phyloP scores from a whole-genome alignment of 1,140 invertebrate species.

The Scaptomyza pallida region DNA sequence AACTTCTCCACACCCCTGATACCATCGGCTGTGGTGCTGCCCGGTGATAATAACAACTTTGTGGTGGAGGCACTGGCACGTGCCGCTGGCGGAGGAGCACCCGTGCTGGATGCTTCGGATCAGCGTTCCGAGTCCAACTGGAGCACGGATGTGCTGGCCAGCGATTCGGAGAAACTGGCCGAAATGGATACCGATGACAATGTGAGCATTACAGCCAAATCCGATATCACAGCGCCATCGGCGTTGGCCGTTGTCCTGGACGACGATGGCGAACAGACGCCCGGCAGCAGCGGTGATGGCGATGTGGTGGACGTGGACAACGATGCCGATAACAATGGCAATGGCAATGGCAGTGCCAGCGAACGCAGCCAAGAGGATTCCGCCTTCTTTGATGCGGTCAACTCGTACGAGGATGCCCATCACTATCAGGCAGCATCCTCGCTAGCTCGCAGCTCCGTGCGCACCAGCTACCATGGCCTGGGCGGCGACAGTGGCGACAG shows the following conservation, averaged over 20 bases:
- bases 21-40: conserved; percentile 78
- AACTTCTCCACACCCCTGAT: conserved; percentile 84
- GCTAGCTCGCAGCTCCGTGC: conserved; percentile 74
- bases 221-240: conserved; percentile 85
- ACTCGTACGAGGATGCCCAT: conserved; percentile 71
- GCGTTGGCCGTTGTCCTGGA: conserved; percentile 36
- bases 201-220: conserved; percentile 89
- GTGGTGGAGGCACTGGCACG: conserved; percentile 64
- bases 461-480: conserved; percentile 74
- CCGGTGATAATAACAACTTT: conserved; percentile 83
- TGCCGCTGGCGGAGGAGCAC: conserved; percentile 23
- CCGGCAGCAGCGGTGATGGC: conserved; percentile 61
- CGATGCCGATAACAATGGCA: conserved; percentile 16
- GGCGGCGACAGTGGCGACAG: conserved; percentile 63
- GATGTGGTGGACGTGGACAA: conserved; percentile 38
- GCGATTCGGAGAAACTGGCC: conserved; percentile 95
- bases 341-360: conserved; percentile 61
- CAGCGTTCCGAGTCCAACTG: conserved; percentile 97
- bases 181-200: conserved; percentile 94
- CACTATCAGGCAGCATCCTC: conserved; percentile 70
- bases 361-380: conserved; percentile 81
- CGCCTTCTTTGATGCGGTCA: conserved; percentile 76
- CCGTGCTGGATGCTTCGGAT: conserved; percentile 90
- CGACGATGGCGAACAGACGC: conserved; percentile 59
- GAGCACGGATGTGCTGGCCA: conserved; percentile 98